Evolutionary conservation across 2,797 vertebrate genomes (phyloP).

Genomic region (Sebastes minor): DNA sequence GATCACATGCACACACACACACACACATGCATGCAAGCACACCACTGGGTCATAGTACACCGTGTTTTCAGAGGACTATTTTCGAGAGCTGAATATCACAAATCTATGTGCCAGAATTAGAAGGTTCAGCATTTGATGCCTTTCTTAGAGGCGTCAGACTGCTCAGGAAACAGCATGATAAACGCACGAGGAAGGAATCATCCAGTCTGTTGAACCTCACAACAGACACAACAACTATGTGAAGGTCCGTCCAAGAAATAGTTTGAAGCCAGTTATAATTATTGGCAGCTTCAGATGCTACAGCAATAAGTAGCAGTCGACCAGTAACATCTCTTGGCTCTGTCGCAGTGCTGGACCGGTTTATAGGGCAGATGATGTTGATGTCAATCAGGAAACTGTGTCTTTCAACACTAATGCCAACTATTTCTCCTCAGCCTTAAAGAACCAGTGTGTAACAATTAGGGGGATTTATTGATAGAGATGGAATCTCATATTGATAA

Average conservation of each 20-base stretch:
- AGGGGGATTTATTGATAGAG: too few species aligned
- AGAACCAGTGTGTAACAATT: too few species aligned
- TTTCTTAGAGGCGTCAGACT: constrained; percentile 13
- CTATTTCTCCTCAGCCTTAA: neutral
- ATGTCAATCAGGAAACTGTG: neutral
- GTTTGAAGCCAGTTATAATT: neutral
- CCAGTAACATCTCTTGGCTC: neutral
- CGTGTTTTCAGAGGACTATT: constrained; percentile 10
- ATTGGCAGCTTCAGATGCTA: neutral
- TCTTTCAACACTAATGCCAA: neutral
- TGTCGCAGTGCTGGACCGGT: neutral
- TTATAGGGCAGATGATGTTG: neutral
- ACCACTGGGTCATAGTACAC: constrained; percentile 4
- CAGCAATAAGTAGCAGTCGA: neutral
- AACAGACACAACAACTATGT: neutral
- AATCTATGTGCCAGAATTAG: constrained; percentile 25
- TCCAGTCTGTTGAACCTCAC: constrained; percentile 20
- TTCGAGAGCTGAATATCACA: constrained; percentile 12
- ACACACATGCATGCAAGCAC: neutral
- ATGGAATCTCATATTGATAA: too few species aligned
- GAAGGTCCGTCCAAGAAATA: neutral
- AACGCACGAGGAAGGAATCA: constrained; percentile 20
- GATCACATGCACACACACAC: constrained; percentile 1
- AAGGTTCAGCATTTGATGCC: constrained; percentile 18
- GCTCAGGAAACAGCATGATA: constrained; percentile 24